Conservation (phyloP, 2,888 invertebrate species). For the Dasysyrphus tricinctus region DNA sequence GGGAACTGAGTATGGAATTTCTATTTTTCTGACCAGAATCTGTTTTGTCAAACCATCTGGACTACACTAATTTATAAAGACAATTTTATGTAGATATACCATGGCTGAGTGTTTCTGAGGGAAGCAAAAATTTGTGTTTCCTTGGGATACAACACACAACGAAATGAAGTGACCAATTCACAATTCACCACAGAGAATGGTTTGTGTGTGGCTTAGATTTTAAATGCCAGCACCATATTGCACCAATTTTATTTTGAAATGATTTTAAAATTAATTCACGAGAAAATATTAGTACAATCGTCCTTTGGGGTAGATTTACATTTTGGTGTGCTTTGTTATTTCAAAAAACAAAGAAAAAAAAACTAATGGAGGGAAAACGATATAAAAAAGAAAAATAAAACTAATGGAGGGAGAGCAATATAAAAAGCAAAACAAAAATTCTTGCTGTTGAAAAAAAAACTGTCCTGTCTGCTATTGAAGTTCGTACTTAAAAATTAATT, state of each 20-base stretch:
- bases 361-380: too few relatives aligned
- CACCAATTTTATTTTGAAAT: background rate
- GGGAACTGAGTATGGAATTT: too few relatives aligned
- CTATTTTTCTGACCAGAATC: too few relatives aligned
- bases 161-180: background rate
- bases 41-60: too few relatives aligned
- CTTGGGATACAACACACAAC: background rate
- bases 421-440: background rate
- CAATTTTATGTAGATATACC: background rate
- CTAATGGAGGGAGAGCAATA: too few relatives aligned
- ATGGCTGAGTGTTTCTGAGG: background rate
- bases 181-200: background rate
- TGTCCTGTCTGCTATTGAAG: too few relatives aligned
- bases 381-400: too few relatives aligned
- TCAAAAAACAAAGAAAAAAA: background rate
- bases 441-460: background rate
- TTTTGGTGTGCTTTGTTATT: background rate
- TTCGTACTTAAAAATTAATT: too few relatives aligned
- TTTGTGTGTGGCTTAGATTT: background rate
- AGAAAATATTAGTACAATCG: background rate
- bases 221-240: background rate
- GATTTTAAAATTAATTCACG: background rate
- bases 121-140: background rate
- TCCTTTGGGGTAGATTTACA: background rate
- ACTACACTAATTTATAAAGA: background rate